Evolutionary conservation across 2,888 invertebrate genomes (phyloP).

Genomic region (Antheraea assamensis): DNA sequence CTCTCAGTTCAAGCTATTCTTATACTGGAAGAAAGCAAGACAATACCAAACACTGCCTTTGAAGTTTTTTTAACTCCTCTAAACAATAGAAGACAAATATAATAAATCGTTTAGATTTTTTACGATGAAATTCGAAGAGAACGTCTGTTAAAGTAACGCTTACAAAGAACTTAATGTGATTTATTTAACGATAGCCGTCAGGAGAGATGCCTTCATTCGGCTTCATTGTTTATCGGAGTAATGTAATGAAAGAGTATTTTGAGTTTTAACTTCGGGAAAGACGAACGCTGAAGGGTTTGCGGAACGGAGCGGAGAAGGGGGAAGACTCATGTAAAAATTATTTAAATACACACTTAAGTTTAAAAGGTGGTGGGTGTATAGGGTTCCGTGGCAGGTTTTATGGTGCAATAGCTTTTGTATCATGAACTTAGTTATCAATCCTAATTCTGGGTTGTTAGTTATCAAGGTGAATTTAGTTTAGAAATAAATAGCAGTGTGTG

Average conservation of each 20-base stretch:
- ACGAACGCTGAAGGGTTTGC: neutral
- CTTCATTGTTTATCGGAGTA: neutral
- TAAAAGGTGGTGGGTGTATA: neutral
- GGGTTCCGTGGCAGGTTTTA: no score
- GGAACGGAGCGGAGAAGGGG: neutral
- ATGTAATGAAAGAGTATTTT: neutral
- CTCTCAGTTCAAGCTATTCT: neutral
- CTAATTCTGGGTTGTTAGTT: no score
- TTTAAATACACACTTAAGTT: neutral
- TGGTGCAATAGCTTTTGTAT: no score
- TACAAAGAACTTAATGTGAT: slow-evolving; percentile 9
- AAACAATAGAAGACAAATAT: slow-evolving; percentile 11
- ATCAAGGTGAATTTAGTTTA: no score
- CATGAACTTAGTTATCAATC: no score
- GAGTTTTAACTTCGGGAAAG: neutral
- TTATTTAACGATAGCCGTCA: neutral
- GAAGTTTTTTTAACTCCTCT: neutral
- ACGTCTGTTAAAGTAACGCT: neutral
- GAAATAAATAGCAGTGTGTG: no score
- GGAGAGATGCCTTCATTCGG: neutral
- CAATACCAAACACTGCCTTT: slow-evolving; percentile 3
- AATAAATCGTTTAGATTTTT: slow-evolving; percentile 7
- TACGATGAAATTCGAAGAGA: slow-evolving; percentile 3
- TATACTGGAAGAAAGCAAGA: neutral
- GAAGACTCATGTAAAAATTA: neutral